A percentile compares a stretch with the other conserved stretches of the same genome.
Conservation (phyloP, 2,888 invertebrate species). For the Scaeva pyrastri region DNA sequence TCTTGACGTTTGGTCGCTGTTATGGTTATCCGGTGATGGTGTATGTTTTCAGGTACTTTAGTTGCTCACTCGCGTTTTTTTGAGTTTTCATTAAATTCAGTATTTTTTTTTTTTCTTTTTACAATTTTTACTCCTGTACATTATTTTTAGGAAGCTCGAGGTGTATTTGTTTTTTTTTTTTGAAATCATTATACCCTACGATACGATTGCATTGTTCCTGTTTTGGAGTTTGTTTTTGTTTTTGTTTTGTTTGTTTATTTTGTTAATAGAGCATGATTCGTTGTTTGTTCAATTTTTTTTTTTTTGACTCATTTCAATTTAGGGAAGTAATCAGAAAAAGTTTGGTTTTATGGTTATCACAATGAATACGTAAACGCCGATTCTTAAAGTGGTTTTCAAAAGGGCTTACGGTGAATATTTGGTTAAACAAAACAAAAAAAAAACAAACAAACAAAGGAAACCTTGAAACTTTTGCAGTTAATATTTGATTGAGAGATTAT, state of each 20-base stretch:
- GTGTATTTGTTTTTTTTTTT: constrained; percentile 18
- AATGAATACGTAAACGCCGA: constrained; percentile 49
- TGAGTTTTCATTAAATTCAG: constrained; percentile 50
- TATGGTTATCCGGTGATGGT: constrained; percentile 14
- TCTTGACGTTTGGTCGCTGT: constrained; percentile 32
- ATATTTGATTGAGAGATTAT: background rate
- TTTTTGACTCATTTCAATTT: constrained; percentile 22
- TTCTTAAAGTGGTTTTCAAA: constrained; percentile 16
- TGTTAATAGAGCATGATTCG: constrained; percentile 68
- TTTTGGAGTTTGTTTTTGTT: constrained; percentile 24
- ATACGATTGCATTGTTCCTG: constrained; percentile 64
- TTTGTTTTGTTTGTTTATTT: constrained; percentile 18
- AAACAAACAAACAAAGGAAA: background rate
- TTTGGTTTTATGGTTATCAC: constrained; percentile 48
- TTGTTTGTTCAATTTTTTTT: constrained; percentile 54
- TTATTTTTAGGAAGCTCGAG: constrained; percentile 15
- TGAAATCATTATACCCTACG: constrained; percentile 60
- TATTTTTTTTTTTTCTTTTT: constrained; percentile 10
- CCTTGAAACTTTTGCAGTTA: constrained; percentile 30
- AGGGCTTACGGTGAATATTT: background rate
- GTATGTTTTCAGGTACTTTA: constrained; percentile 33
- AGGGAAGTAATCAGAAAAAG: constrained; percentile 58
- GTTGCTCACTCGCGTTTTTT: constrained; percentile 48
- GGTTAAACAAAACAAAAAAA: no score
- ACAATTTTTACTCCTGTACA: constrained; percentile 18